Percentiles rank a stretch among this genome's conserved stretches.
Evolutionary conservation across 64 coral and sea anemone species (phyloP).

Genomic region (Platygyra sinensis): DNA sequence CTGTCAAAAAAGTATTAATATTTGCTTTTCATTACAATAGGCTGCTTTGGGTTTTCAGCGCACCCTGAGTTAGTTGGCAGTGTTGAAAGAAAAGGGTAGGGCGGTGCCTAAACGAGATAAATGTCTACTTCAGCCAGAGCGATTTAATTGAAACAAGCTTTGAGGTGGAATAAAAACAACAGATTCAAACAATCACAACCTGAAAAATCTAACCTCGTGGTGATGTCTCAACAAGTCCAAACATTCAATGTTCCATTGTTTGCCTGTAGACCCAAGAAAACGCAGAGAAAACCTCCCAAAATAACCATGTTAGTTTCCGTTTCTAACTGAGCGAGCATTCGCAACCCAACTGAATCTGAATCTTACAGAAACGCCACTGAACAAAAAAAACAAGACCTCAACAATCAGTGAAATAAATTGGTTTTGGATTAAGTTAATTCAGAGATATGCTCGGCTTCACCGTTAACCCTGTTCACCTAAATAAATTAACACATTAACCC

Average conservation of each 20-base stretch:
- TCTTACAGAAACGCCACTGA: not conserved
- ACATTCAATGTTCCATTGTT: not conserved
- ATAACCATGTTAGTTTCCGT: not conserved
- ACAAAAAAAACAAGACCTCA: not conserved
- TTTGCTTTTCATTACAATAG: constrained; percentile 42
- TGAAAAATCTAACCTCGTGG: no score
- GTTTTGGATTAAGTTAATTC: not conserved
- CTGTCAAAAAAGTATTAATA: not conserved
- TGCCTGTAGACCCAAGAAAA: not conserved
- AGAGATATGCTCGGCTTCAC: not conserved
- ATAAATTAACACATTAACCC: no score
- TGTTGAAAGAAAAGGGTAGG: not conserved
- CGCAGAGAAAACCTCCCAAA: not conserved
- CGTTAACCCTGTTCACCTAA: no score
- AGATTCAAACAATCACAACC: no score
- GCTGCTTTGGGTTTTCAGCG: not conserved
- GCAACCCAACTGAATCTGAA: not conserved
- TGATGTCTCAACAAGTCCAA: not conserved
- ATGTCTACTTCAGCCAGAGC: no score
- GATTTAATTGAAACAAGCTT: no score
- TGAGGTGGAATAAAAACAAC: no score
- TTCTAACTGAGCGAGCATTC: not conserved
- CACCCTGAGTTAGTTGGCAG: not conserved
- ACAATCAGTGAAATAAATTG: not conserved
- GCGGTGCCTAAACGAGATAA: not conserved